Base-by-base conservation (phyloP, 2,797 vertebrate genomes). In the Enteromius paludinosus region DNA sequence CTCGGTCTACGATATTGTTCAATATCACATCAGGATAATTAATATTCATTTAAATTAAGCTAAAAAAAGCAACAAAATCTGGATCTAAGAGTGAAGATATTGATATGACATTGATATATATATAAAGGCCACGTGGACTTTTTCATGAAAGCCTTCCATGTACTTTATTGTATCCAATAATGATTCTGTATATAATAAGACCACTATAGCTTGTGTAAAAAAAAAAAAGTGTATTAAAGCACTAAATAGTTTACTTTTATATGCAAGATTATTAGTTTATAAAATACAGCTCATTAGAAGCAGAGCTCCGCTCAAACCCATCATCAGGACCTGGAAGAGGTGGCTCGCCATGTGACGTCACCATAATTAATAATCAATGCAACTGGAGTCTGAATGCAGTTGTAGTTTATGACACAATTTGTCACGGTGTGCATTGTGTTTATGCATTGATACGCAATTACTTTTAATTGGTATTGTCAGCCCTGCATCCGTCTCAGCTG, bases 401-500 rank as follows among this genome's bases (percentile, higher is more conserved):
- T 73, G 47, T 38, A 74, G 70, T 66, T 80, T 41, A 23, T 56
- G 30, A 65, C 79, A 82, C 41, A 47, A 47, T 81, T 81, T 81
- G 45, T 54, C 62, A 33, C 12, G 11, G 38, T 64, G 70, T 28
- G 20, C 66, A 76, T 80, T 64, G 68, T 78, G 65, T 83, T 82
- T 82, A 33, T 25, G 54, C 52, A 43, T 52, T 64, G 71, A 62
- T 78, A 64, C 79, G 61, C 66, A 54, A 38, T 80, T 69, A 59
- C n/a, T 73, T 85, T 82, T 78, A 77, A 85, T 62, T 80, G 71
- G 30, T 80, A 72, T 82, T 68, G 72, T 82, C 33, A 62, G 43
- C 43, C 25, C 65, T 80, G 64, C 59, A 49, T 82, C 54, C 45
- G 41, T 74, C 38, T 72, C 81, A 38, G n/a, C 72, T 76, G 82